Base-by-base conservation (phyloP, 2,113 vertebrate species). In the Boleophthalmus pectinirostris region DNA sequence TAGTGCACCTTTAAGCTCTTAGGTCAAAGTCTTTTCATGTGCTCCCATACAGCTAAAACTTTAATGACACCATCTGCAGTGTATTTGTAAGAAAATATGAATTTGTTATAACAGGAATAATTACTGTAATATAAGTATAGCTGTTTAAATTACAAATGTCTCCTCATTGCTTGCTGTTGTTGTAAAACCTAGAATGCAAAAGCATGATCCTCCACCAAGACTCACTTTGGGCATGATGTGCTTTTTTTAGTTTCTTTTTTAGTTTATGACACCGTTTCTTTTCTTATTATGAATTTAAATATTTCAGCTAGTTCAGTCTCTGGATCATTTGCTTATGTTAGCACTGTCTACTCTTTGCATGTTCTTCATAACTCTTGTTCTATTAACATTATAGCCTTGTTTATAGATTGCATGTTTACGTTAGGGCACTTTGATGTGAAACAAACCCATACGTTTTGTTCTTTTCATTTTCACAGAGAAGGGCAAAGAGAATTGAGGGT, bases 401-500 rank as follows among this genome's bases (percentile, higher is more conserved):
- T 65, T 1, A 25, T 87, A 77, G 72, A 7, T 20, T 88, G 89
- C 88, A 81, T 90, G 86, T 89, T 75, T 74, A 68, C 74, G 68
- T 75, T 81, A 74, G 85, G 87, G 80, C 89, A 73, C 43, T 70
- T 58, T 66, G 69, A 72, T 89, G 85, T 78, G 70, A 90, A 82
- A 83, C 68, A 83, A 86, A 91, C 82, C 79, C 83, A 73, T 82
- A 70, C 79, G 75, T 90, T 83, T 84, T 91, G 76, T 90, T 87
- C 75, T 91, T 89, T 92, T 90, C 87, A 93, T 93, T 93, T 95
- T 96, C 94, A 96, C 96, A 98, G 97, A 98, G 95, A 93, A 98
- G 95, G 95, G 93, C 95, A 94, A 97, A 96, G 95, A 98, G 93
- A 94, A 95, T 96, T 95, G 96, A 98, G 95, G 96, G 95, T 94